Evolutionary conservation across 2,888 invertebrate species (phyloP).

Genomic region (Cremastobaeus sp.): DNA sequence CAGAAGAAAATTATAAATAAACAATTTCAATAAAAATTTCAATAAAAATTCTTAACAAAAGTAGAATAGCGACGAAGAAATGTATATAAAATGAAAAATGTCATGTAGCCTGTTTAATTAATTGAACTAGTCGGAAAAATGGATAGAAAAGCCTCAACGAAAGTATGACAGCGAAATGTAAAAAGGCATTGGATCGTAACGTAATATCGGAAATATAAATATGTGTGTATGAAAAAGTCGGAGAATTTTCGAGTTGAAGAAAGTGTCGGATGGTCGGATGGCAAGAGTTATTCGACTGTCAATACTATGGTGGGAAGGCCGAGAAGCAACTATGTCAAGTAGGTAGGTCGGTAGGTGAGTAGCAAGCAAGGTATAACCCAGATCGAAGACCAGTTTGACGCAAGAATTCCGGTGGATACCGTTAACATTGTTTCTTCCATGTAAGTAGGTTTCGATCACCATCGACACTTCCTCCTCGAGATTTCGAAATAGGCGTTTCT

Average conservation of each 20-base stretch:
- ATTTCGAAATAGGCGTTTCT: constrained; percentile 58
- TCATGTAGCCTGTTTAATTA: too few relatives aligned
- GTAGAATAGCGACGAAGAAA: too few relatives aligned
- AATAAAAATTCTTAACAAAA: too few relatives aligned
- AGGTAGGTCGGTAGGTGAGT: constrained; percentile 74
- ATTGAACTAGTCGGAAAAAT: constrained; percentile 9
- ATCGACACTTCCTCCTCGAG: constrained; percentile 48
- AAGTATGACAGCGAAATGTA: constrained; percentile 32
- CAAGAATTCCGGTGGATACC: constrained; percentile 71
- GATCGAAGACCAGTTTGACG: constrained; percentile 74
- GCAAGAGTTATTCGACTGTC: constrained; percentile 66
- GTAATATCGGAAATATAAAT: too few relatives aligned
- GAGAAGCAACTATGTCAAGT: constrained; percentile 57
- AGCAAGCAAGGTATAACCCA: constrained; percentile 72
- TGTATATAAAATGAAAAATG: too few relatives aligned
- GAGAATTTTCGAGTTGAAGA: constrained; percentile 60
- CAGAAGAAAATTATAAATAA: too few relatives aligned
- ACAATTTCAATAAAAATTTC: too few relatives aligned
- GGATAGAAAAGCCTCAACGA: constrained; percentile 12
- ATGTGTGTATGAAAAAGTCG: too few relatives aligned
- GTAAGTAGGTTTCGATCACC: constrained; percentile 69
- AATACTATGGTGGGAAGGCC: constrained; percentile 34
- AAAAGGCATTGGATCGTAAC: too few relatives aligned
- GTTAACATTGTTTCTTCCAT: constrained; percentile 72
- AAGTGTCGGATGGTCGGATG: constrained; percentile 63